phyloP scores from a whole-genome alignment of 2,888 invertebrate species.

The Eilema caniola region DNA sequence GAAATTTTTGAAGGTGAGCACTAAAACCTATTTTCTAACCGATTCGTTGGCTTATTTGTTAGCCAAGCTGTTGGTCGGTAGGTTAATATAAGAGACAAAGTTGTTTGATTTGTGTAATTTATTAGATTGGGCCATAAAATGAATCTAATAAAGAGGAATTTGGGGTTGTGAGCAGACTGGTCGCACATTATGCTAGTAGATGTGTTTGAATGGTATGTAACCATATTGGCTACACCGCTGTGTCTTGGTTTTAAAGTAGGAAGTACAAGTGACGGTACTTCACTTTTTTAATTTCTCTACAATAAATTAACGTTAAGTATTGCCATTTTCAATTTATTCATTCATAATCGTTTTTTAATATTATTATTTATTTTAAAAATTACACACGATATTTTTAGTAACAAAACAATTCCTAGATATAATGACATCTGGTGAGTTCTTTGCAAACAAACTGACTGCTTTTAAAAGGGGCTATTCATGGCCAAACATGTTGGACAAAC shows the following conservation, averaged over 20 bases:
- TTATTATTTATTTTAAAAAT: not conserved
- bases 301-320: too few species aligned
- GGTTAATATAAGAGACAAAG: not conserved
- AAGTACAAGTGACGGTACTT: too few species aligned
- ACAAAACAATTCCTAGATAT: conserved; percentile 8
- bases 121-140: not conserved
- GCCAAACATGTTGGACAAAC: not conserved
- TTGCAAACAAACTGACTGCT: conserved; percentile 8
- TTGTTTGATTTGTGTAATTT: not conserved
- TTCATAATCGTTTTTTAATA: not conserved
- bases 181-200: not conserved
- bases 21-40: too few species aligned
- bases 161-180: not conserved
- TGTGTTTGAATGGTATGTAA: not conserved
- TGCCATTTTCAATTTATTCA: not conserved
- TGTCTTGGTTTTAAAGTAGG: not conserved
- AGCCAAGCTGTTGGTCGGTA: too few species aligned
- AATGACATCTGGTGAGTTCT: conserved; percentile 12
- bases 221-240: too few species aligned
- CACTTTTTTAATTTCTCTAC: not conserved
- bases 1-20: too few species aligned
- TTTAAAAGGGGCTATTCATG: not conserved
- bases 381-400: not conserved
- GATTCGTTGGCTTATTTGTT: too few species aligned
- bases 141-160: not conserved